Conservation (phyloP, 2,797 vertebrate genomes). For the Oreortyx pictus region DNA sequence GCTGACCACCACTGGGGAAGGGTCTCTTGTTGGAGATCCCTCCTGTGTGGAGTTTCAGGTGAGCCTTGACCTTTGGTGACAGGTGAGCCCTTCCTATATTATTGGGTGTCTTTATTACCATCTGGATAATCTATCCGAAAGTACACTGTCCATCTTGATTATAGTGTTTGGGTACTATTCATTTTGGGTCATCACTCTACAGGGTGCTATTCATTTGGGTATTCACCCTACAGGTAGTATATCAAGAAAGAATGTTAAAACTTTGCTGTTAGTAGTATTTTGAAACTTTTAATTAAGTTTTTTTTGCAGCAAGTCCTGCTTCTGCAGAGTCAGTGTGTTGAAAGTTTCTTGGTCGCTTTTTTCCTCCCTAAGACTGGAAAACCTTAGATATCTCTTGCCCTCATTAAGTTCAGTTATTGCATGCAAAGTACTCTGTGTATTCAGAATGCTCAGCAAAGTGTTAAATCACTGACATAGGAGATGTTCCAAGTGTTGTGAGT, state of each 20-base stretch:
- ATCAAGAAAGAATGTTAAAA: neutral
- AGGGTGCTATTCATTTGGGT: no score
- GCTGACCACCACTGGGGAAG: no score
- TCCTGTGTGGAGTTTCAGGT: no score
- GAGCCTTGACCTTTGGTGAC: no score
- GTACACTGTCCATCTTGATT: no score
- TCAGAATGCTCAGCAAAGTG: constrained; percentile 56
- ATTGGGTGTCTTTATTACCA: no score
- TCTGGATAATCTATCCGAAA: no score
- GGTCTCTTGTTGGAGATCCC: no score
- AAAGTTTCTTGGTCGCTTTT: neutral
- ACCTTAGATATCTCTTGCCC: constrained; percentile 37
- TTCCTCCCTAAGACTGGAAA: neutral
- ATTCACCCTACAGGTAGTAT: neutral
- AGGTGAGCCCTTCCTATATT: no score
- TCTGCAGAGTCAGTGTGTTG: neutral
- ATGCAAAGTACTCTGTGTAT: constrained; percentile 24
- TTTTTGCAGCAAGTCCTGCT: neutral
- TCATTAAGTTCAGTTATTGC: constrained; percentile 34
- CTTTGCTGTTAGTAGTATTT: neutral
- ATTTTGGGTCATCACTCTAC: no score
- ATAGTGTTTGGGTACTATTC: no score
- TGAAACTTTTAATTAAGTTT: neutral
- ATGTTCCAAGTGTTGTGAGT: constrained; percentile 41
- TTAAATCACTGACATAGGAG: constrained; percentile 64